Conservation (phyloP, 2,113 vertebrate genomes). For the Entelurus aequoreus region DNA sequence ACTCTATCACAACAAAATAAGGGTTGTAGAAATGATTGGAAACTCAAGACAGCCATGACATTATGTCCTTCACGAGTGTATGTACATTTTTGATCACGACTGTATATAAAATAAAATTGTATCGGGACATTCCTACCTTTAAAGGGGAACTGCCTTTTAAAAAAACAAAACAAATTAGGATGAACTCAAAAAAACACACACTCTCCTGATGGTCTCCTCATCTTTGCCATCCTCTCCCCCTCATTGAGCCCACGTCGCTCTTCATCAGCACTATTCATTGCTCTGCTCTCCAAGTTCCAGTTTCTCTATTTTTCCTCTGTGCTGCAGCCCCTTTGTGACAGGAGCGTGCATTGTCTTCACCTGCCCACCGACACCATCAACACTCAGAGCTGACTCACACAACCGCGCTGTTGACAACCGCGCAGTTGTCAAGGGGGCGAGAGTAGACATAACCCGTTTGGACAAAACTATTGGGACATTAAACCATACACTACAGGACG, state of each 20-base stretch:
- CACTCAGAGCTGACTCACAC: constrained; percentile 44
- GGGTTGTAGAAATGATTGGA: too few relatives aligned
- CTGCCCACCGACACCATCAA: constrained; percentile 38
- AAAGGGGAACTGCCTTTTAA: too few relatives aligned
- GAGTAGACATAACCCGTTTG: constrained; percentile 3
- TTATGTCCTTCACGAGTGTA: too few relatives aligned
- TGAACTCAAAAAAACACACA: neutral
- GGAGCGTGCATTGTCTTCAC: constrained; percentile 41
- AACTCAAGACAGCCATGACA: too few relatives aligned
- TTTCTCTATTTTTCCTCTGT: constrained; percentile 24
- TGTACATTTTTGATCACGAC: too few relatives aligned
- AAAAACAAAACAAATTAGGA: neutral
- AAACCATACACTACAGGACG: neutral
- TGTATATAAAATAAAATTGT: too few relatives aligned
- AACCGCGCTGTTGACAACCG: constrained; percentile 29
- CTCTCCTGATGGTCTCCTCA: constrained; percentile 7
- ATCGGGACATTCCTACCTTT: too few relatives aligned
- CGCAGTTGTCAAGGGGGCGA: constrained; percentile 25
- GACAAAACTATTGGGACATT: neutral
- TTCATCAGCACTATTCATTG: constrained; percentile 33
- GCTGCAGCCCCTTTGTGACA: constrained; percentile 28
- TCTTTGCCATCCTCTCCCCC: constrained; percentile 5
- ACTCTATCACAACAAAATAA: too few relatives aligned
- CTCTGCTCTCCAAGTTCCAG: constrained; percentile 23
- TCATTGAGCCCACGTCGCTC: constrained; percentile 5